Conservation (phyloP, 2,888 invertebrate genomes). For the Chymomyza caudatula region DNA sequence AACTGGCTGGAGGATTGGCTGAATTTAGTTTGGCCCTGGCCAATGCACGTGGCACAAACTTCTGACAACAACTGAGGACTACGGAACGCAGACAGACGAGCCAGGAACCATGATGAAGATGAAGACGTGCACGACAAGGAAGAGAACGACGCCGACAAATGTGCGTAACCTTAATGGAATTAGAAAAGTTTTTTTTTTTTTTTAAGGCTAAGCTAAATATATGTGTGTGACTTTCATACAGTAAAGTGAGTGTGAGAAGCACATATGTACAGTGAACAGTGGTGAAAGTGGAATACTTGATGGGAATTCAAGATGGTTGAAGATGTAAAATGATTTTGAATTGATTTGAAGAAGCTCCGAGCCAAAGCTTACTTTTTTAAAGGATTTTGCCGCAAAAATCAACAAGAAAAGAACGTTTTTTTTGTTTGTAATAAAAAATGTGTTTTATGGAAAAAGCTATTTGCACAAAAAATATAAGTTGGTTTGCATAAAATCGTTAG, state of each 20-base stretch:
- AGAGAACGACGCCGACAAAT: constrained; percentile 39
- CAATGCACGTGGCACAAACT: constrained; percentile 42
- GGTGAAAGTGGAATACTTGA: not conserved
- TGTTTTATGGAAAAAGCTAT: too few relatives aligned
- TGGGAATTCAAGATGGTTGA: too few relatives aligned
- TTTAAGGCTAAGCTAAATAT: constrained; percentile 51
- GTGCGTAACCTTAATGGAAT: constrained; percentile 75
- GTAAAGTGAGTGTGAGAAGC: constrained; percentile 23
- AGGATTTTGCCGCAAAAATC: too few relatives aligned
- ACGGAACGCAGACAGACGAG: constrained; percentile 20
- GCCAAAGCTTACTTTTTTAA: too few relatives aligned
- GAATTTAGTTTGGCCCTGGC: constrained; percentile 14
- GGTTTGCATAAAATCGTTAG: too few relatives aligned
- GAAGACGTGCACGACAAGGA: not conserved
- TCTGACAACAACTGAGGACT: constrained; percentile 31
- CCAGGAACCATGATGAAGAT: constrained; percentile 8
- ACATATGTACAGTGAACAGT: not conserved
- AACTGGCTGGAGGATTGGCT: not conserved
- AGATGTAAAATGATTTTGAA: too few relatives aligned
- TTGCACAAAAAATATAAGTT: too few relatives aligned
- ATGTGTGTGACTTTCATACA: constrained; percentile 55
- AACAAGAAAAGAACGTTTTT: too few relatives aligned
- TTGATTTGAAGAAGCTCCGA: too few relatives aligned
- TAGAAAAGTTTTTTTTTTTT: constrained; percentile 69
- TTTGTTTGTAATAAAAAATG: too few relatives aligned